Conservation (phyloP, 2,888 invertebrate species). For the Tipula vernalis region DNA sequence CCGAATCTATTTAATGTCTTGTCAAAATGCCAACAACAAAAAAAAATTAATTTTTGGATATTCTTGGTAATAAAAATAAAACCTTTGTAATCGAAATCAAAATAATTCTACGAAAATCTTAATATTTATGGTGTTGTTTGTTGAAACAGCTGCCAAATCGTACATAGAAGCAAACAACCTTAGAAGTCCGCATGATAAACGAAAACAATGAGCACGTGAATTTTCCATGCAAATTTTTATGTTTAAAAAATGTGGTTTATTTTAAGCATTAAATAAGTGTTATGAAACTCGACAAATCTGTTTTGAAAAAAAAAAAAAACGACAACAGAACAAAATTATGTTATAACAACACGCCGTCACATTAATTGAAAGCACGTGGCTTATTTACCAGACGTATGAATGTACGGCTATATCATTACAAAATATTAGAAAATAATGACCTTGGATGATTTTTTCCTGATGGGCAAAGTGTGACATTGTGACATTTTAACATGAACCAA, state of each 20-base stretch:
- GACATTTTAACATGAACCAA: no score
- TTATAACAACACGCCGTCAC: not conserved
- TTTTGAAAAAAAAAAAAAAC: not conserved
- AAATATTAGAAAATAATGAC: no score
- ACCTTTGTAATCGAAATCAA: not conserved
- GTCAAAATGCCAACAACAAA: not conserved
- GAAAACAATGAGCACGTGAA: not conserved
- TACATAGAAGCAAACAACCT: not conserved
- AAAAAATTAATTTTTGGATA: not conserved
- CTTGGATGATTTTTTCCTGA: no score
- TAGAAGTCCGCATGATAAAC: not conserved
- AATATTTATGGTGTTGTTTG: not conserved
- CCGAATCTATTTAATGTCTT: not conserved
- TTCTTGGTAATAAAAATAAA: not conserved
- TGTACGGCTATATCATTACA: no score
- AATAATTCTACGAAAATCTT: not conserved
- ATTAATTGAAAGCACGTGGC: not conserved
- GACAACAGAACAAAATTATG: no score
- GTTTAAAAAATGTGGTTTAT: not conserved
- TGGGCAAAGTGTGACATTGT: no score
- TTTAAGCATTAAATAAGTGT: not conserved
- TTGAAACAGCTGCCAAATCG: not conserved
- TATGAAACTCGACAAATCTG: not conserved
- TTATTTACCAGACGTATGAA: no score
- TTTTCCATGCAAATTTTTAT: not conserved